A percentile compares a stretch with the other conserved stretches of the same genome.
phyloP scores from a whole-genome alignment of 2,888 invertebrate genomes.

The Chymomyza fuscimana region DNA sequence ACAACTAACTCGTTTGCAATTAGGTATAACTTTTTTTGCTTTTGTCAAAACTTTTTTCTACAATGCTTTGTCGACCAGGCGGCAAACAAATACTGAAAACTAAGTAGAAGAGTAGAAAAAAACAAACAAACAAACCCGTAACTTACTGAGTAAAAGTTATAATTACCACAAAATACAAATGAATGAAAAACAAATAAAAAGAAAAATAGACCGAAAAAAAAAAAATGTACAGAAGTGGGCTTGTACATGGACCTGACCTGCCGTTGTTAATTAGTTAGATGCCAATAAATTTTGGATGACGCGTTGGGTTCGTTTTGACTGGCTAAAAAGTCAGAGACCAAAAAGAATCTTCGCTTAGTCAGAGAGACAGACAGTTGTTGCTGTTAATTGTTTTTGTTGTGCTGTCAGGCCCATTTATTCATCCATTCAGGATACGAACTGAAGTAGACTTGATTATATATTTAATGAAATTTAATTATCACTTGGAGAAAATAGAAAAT shows the following conservation, averaged over 20 bases:
- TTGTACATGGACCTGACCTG: neutral
- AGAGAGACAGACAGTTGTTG: neutral
- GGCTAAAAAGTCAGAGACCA: neutral
- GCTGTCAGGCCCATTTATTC: neutral
- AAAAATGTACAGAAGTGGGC: neutral
- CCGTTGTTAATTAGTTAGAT: neutral
- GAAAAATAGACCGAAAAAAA: constrained; percentile 13
- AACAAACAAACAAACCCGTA: constrained; percentile 27
- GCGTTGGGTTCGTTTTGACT: neutral
- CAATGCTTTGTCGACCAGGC: constrained; percentile 17
- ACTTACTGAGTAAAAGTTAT: constrained; percentile 43
- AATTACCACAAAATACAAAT: constrained; percentile 32
- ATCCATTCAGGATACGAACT: too few relatives aligned
- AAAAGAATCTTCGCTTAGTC: neutral
- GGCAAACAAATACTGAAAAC: neutral
- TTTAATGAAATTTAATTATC: constrained; percentile 16
- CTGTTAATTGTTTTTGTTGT: neutral
- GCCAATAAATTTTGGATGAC: constrained; percentile 8
- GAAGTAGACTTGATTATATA: constrained; percentile 16
- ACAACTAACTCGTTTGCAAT: too few relatives aligned
- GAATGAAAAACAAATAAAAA: constrained; percentile 13
- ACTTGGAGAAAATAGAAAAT: neutral
- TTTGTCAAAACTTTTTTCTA: neutral
- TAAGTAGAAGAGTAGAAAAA: neutral
- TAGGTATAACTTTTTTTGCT: neutral